These are phyloP conservation scores for Artibeus lituratus DNA, from an alignment of 2,797 vertebrate genomes.

Conservation along the genomic window DNA sequence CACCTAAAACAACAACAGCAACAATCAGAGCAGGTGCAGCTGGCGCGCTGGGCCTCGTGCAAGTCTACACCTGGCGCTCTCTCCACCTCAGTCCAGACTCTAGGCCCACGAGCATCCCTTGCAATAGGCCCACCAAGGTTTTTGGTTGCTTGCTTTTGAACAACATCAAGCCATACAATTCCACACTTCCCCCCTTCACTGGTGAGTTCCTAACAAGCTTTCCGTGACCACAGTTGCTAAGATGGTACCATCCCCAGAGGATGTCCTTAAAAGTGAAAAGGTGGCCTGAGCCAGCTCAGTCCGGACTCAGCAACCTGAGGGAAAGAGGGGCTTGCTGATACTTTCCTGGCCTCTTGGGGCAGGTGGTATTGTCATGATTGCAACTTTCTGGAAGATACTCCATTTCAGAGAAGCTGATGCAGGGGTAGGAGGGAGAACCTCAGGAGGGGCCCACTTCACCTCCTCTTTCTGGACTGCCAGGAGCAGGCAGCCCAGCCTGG, in stretches of 20 bases:
- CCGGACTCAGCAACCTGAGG: not conserved
- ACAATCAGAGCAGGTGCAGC: not conserved
- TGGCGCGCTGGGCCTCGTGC: not conserved
- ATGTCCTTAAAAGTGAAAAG: not conserved
- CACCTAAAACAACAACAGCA: slow-evolving; percentile 70
- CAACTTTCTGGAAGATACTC: not conserved
- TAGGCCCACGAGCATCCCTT: not conserved
- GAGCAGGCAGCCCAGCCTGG: not conserved
- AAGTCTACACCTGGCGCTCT: not conserved
- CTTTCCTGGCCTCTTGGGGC: not conserved
- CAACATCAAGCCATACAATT: not conserved
- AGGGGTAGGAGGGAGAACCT: not conserved
- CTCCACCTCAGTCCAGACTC: not conserved
- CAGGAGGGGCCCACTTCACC: not conserved
- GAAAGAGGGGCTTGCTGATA: not conserved
- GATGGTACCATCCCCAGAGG: not conserved
- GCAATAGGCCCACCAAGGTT: not conserved
- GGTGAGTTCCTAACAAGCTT: not conserved
- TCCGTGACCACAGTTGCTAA: not conserved
- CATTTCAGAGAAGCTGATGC: not conserved
- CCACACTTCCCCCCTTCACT: not conserved
- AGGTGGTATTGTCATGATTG: not conserved
- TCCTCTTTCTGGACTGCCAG: not conserved
- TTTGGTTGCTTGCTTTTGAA: not conserved
- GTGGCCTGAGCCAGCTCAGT: no score